Base-by-base conservation (phyloP, 2,113 vertebrate species). In the Pelecanus crispus region DNA sequence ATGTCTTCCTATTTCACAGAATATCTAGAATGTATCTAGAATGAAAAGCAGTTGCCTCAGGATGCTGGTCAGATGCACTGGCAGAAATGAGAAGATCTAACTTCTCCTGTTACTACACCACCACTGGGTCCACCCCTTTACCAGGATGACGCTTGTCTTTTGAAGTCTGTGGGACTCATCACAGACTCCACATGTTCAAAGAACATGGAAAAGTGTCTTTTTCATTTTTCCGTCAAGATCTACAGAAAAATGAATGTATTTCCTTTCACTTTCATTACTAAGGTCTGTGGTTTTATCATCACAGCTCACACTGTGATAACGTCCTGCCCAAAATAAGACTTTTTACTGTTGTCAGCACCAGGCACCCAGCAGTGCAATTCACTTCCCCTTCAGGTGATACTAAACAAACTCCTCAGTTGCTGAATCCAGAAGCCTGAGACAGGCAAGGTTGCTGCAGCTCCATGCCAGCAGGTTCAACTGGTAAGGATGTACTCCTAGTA, bases 321-420 rank as follows among this genome's bases (percentile, higher is more conserved):
- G 11, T 71, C 81, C 84, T 66, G 40, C 50, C 49, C 42, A 59
- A 53, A 58, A 44, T 31, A 28, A 49, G 22, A 20, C 8, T 17
- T 77, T 80, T 56, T 12, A 22, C 11, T 68, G 1, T 9, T 50
- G 34, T 42, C 42, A 79, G 49, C 0, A 0, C 24, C 38, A 45
- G 81, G 53, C 40, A 93, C 47, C 3, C 42, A 74, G 22, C 8
- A 21, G 22, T 32, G 31, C 72, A 47, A 55, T 13, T 40, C 52
- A 10, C 16, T 73, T 5, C 10, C 45, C 15, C n/a, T 50, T 80
- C 45, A 84, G 59, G 38, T 74, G 56, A 50, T 55, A 34, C 7
- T n/a, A 67, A 78, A 81, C 17, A 15, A 73, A 72, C 10, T 75
- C 24, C 53, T 68, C 53, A 21, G 32, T 0, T 49, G 73, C 55